Percentiles rank a stretch among this genome's conserved stretches.
phyloP scores from a whole-genome alignment of 2,797 vertebrate species.

The Otus scops region DNA sequence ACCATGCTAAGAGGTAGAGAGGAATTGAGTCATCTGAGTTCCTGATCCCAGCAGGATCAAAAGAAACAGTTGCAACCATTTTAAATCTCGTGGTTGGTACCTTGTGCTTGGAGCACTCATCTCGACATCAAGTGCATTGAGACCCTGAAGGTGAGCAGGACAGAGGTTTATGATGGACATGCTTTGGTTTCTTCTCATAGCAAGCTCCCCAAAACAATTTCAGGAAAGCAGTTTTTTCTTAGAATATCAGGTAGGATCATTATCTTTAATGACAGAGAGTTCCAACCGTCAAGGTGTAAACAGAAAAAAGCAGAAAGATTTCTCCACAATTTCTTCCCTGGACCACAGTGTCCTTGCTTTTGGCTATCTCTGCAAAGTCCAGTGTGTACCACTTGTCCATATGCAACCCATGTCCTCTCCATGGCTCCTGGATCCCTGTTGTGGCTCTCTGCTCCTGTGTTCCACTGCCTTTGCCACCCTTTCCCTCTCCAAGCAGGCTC shows the following conservation, averaged over 20 bases:
- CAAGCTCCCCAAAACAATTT: background rate
- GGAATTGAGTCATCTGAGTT: background rate
- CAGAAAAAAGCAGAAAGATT: background rate
- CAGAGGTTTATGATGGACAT: background rate
- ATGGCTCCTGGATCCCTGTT: background rate
- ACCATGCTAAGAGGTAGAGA: background rate
- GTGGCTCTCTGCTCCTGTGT: background rate
- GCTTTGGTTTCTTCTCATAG: background rate
- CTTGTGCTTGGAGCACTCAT: background rate
- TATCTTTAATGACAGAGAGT: background rate
- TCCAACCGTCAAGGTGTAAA: background rate
- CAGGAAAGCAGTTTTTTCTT: background rate
- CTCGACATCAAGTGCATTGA: background rate
- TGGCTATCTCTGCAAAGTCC: background rate
- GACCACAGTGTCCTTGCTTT: background rate
- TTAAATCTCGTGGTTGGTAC: background rate
- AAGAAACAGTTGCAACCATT: background rate
- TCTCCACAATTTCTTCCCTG: background rate
- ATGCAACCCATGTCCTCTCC: background rate
- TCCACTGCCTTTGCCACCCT: fast-evolving
- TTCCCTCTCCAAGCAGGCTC: background rate
- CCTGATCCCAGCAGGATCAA: background rate
- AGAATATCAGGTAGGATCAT: background rate
- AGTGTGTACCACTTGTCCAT: background rate
- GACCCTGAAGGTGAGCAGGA: background rate